A percentile compares a stretch with the other conserved stretches of the same genome.
Evolutionary conservation across 2,888 invertebrate species (phyloP).

Genomic region (Portevinia maculata): DNA sequence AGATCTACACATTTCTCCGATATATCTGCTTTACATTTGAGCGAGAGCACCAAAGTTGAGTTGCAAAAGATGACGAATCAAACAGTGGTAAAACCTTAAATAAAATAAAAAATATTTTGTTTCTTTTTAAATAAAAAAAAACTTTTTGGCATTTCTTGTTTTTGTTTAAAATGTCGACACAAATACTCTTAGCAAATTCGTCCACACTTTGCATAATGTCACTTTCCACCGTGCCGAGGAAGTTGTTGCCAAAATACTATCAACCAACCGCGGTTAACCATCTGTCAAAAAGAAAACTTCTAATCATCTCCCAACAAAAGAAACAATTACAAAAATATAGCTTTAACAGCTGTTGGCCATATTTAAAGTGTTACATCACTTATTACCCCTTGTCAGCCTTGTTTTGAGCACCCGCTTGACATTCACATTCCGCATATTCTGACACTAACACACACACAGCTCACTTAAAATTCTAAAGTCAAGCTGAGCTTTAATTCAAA

Average conservation of each 20-base stretch:
- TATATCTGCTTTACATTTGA: too few relatives aligned
- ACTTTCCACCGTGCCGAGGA: not conserved
- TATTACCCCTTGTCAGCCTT: slow-evolving; percentile 28
- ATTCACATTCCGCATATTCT: slow-evolving; percentile 52
- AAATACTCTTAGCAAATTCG: too few relatives aligned
- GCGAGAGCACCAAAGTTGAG: too few relatives aligned
- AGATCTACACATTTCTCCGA: too few relatives aligned
- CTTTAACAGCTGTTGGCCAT: slow-evolving; percentile 37
- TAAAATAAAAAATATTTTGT: too few relatives aligned
- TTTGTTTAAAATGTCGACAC: too few relatives aligned
- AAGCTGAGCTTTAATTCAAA: slow-evolving; percentile 55
- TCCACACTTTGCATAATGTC: not conserved
- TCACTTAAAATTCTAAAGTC: slow-evolving; percentile 40
- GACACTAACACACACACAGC: slow-evolving; percentile 21
- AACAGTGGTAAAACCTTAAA: too few relatives aligned
- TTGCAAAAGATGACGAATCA: too few relatives aligned
- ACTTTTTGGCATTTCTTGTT: too few relatives aligned
- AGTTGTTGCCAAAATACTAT: not conserved
- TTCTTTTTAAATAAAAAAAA: too few relatives aligned
- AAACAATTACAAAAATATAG: not conserved
- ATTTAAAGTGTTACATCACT: slow-evolving; percentile 38
- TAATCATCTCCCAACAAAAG: not conserved
- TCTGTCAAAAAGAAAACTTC: not conserved
- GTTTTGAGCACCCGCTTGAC: slow-evolving; percentile 40
- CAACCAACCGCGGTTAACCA: not conserved